These are phyloP conservation scores for Polylopha cassiicola DNA, from an alignment of 2,888 invertebrate species.

Conservation along the genomic window DNA sequence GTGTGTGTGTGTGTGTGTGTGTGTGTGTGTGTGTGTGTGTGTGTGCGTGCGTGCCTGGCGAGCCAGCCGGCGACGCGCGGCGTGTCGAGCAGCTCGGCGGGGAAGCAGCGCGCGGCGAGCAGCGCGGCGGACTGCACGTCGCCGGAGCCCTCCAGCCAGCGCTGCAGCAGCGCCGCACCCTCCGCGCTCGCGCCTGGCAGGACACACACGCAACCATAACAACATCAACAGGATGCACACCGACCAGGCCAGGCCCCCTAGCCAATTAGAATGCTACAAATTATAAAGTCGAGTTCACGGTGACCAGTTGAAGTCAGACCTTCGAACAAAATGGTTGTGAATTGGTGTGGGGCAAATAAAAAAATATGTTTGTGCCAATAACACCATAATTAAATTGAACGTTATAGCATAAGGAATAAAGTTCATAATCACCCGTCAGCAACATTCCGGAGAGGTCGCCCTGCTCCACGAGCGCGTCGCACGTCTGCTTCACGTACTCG, in stretches of 20 bases:
- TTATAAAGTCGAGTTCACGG: too few relatives aligned
- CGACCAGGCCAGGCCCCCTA: neutral
- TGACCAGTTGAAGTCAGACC: too few relatives aligned
- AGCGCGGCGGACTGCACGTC: conserved; percentile 95
- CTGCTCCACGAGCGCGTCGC: conserved; percentile 82
- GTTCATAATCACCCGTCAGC: conserved; percentile 79
- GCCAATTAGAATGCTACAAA: neutral
- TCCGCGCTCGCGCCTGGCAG: conserved; percentile 81
- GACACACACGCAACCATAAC: too few relatives aligned
- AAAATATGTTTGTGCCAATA: too few relatives aligned
- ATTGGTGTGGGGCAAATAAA: too few relatives aligned
- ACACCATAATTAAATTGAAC: too few relatives aligned
- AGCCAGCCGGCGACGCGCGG: too few relatives aligned
- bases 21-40: conserved; percentile 34
- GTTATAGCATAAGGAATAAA: neutral
- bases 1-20: too few relatives aligned
- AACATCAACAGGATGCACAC: conserved; percentile 10
- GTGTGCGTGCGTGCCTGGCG: too few relatives aligned
- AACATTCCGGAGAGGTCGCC: conserved; percentile 91
- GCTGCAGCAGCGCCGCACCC: conserved; percentile 88
- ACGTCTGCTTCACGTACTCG: conserved; percentile 86
- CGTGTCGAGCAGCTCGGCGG: conserved; percentile 82
- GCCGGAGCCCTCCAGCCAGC: conserved; percentile 89
- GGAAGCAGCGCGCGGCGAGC: conserved; percentile 87
- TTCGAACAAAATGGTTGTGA: too few relatives aligned